phyloP scores from a whole-genome alignment of 2,797 vertebrate species.

The Hippoglossus hippoglossus region DNA sequence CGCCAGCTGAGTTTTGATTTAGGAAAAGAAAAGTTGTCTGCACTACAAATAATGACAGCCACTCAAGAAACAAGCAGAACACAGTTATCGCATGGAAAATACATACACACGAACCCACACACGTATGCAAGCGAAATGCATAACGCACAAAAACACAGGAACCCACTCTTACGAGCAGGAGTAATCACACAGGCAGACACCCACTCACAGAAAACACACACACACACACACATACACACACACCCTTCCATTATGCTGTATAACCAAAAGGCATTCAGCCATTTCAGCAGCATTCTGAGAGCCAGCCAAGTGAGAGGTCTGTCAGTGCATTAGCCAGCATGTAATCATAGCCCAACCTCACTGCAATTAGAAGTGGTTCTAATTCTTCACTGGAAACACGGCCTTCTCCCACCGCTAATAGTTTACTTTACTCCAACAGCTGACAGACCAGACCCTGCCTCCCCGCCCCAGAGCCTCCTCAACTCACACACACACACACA shows the following conservation, averaged over 20 bases:
- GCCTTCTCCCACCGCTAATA: slow-evolving; percentile 77
- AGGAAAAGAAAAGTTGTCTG: slow-evolving; percentile 67
- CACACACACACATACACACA: slow-evolving; percentile 26
- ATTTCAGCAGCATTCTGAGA: slow-evolving; percentile 76
- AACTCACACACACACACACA: slow-evolving; percentile 36
- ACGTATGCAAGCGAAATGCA: slow-evolving; percentile 32
- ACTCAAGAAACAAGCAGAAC: slow-evolving; percentile 56
- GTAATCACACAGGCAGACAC: slow-evolving; percentile 65
- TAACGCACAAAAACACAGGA: slow-evolving; percentile 41
- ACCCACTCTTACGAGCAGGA: slow-evolving; percentile 38
- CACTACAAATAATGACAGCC: slow-evolving; percentile 73
- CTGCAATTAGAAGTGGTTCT: slow-evolving; percentile 82
- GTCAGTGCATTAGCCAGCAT: slow-evolving; percentile 82
- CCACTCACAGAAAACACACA: slow-evolving; percentile 27
- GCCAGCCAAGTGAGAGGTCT: slow-evolving; percentile 79
- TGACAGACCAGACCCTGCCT: slow-evolving; percentile 70
- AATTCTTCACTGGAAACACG: slow-evolving; percentile 79
- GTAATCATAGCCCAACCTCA: slow-evolving; percentile 84
- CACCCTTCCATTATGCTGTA: slow-evolving; percentile 67
- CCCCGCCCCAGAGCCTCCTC: slow-evolving; percentile 31
- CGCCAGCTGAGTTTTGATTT: slow-evolving; percentile 74
- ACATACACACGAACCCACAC: slow-evolving; percentile 4
- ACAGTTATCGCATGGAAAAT: slow-evolving; percentile 43
- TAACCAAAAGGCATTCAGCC: slow-evolving; percentile 79
- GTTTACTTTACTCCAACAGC: slow-evolving; percentile 81